A percentile compares a stretch with the other conserved stretches of the same genome.
phyloP scores from a whole-genome alignment of 2,113 vertebrate genomes.

The Gobius niger region DNA sequence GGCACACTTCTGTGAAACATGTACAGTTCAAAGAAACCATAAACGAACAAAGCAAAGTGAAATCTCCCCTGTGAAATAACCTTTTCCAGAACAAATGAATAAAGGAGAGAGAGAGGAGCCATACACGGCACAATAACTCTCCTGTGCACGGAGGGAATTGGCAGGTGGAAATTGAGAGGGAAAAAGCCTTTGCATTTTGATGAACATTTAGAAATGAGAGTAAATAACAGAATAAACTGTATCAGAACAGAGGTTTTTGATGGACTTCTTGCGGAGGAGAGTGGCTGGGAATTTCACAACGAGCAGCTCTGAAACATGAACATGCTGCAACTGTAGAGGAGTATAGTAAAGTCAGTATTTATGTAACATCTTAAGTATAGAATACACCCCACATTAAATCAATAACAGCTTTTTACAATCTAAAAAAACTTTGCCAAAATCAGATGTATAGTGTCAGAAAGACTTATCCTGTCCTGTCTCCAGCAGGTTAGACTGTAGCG shows the following conservation, averaged over 20 bases:
- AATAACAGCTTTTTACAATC: too few species aligned
- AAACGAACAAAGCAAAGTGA: constrained; percentile 27
- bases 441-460: too few species aligned
- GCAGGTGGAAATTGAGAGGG: constrained; percentile 48
- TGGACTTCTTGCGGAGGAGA: background rate
- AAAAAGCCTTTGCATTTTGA: constrained; percentile 75
- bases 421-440: too few species aligned
- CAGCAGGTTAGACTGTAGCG: too few species aligned
- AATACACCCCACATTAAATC: too few species aligned
- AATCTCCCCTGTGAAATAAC: constrained; percentile 36
- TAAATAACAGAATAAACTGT: constrained; percentile 7
- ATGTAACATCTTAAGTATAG: too few species aligned
- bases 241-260: background rate
- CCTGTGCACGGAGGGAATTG: constrained; percentile 58
- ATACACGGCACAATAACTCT: constrained; percentile 65
- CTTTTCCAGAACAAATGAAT: constrained; percentile 13
- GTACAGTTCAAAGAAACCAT: constrained; percentile 24
- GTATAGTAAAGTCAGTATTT: background rate
- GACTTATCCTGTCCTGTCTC: too few species aligned
- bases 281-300: background rate
- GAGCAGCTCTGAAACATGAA: background rate
- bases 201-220: constrained; percentile 50
- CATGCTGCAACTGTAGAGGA: background rate
- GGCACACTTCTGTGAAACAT: background rate
- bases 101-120: constrained; percentile 40